Base-by-base conservation (phyloP, 2,888 invertebrate genomes). In the Anoplius nigerrimus region DNA sequence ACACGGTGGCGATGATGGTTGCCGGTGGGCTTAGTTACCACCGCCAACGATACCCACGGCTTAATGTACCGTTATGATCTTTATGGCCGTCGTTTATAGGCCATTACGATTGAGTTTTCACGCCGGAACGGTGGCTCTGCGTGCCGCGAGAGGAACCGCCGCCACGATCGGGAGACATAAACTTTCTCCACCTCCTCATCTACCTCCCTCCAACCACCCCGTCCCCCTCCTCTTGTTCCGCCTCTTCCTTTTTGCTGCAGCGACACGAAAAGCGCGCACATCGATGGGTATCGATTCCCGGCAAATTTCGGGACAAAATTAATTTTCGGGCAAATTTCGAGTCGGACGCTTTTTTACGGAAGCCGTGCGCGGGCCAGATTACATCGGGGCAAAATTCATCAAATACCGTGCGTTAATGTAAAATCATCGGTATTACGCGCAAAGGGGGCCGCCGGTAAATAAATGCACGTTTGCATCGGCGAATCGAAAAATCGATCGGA, bases 21-120 rank as follows among this genome's bases (percentile, higher is more conserved):
- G 34, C 11, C 34, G 34, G 34, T 34, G 34, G 34, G 34, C 34
- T 34, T 34, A 34, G 34, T 34, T 34, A 34, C 34, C 34, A 73
- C 64, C 64, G 62, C 57, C 64, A 62, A 75, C 81, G 84, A 81
- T 86, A 83, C 72, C 71, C 34, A 5, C 78, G 74, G 84, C 66
- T 86, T 86, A 87, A 87, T 86, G 87, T 87, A 85, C 83, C 86
- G 87, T 86, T 87, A 86, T 86, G 86, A 87, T 85, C 85, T 86
- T 86, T 84, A 85, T 73, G 77, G 79, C 45, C 61, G 76, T 66
- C 78, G 82, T 86, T 87, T 85, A 86, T 84, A 81, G 79, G 59
- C 82, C 74, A 81, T 86, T 86, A 83, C 82, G 80, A 85, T 85
- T 80, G 86, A 84, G 81, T 79, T 83, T 84, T 84, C 82, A 69